Base-by-base conservation (phyloP, 2,888 invertebrate species). In the Euzophera pinguis region DNA sequence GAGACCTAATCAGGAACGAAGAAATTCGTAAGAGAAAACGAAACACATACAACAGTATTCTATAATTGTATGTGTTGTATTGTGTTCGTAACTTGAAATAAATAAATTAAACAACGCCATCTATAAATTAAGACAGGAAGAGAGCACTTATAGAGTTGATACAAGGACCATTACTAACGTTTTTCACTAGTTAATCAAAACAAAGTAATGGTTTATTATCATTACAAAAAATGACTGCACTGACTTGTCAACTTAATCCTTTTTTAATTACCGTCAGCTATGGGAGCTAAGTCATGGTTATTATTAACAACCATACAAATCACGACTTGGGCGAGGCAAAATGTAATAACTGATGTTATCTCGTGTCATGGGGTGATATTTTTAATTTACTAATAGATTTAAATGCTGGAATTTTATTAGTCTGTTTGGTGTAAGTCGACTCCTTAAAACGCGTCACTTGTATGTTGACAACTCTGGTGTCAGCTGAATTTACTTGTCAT, bases 301-400 rank as follows among this genome's bases (percentile, higher is more conserved):
- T 58, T 56, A 57, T 63, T 68, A 62, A 64, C 61, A 61, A 59
- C 13, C 13, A 27, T 27, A 50, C 29, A 50, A 50, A 50, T 50
- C 49, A 50, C 16, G 14, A 5, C 27, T 10, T 39, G 16, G 49
- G 39, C 10, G 14, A 16, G 49, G 29, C 29, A 14, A 39, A 39
- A 39, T 43, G 51, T 52, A 47, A 35, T 39, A 53, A 38, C 49
- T 39, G 49, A 50, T 50, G 8, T 62, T 65, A 80, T 80, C 79
- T 65, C 42, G 52, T 64, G 69, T 63, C 69, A 65, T 67, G 65
- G 72, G 70, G 73, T 53, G 67, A 53, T 57, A 68, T 73, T 73
- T 81, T 32, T 75, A 82, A 78, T 81, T 73, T 55, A 59, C 57
- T 82, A 82, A 83, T 81, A 78, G 81, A 78, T 81, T 80, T 77